Evolutionary conservation across 2,888 invertebrate genomes (phyloP).

Genomic region (Spicauda simplicius): DNA sequence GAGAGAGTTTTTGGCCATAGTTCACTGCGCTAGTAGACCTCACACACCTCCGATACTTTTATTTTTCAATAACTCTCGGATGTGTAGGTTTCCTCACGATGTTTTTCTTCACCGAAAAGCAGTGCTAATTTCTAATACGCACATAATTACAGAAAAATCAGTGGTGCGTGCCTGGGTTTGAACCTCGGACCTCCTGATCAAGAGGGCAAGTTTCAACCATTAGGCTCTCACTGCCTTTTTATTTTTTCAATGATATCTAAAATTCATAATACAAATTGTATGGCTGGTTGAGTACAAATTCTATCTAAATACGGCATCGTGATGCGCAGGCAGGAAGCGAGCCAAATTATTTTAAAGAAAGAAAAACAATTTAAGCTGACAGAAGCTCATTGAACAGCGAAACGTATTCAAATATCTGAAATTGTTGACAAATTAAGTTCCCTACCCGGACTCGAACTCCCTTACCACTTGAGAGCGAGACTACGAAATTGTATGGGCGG

Average conservation of each 20-base stretch:
- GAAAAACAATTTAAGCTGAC: constrained; percentile 81
- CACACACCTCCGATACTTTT: too few species aligned
- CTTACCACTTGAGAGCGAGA: constrained; percentile 80
- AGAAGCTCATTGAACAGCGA: constrained; percentile 82
- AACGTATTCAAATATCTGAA: constrained; percentile 85
- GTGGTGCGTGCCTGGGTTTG: too few species aligned
- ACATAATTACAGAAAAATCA: too few species aligned
- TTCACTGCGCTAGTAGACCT: too few species aligned
- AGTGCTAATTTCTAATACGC: too few species aligned
- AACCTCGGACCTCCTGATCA: too few species aligned
- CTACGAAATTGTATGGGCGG: constrained; percentile 72
- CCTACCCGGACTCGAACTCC: constrained; percentile 75
- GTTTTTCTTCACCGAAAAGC: too few species aligned
- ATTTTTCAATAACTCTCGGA: too few species aligned
- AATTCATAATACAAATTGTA: constrained; percentile 11
- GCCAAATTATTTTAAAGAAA: constrained; percentile 68
- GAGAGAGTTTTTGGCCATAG: too few species aligned
- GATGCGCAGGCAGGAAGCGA: constrained; percentile 28
- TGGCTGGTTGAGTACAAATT: constrained; percentile 23
- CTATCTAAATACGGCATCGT: constrained; percentile 29
- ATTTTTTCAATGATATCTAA: not conserved
- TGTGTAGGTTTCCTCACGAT: too few species aligned
- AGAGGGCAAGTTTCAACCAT: too few species aligned
- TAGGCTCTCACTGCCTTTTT: too few species aligned
- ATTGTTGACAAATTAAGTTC: constrained; percentile 85